A percentile compares a stretch with the other conserved stretches of the same genome.
These are phyloP conservation scores for Dryococelus australis DNA, from an alignment of 2,888 invertebrate species.

Conservation along the genomic window DNA sequence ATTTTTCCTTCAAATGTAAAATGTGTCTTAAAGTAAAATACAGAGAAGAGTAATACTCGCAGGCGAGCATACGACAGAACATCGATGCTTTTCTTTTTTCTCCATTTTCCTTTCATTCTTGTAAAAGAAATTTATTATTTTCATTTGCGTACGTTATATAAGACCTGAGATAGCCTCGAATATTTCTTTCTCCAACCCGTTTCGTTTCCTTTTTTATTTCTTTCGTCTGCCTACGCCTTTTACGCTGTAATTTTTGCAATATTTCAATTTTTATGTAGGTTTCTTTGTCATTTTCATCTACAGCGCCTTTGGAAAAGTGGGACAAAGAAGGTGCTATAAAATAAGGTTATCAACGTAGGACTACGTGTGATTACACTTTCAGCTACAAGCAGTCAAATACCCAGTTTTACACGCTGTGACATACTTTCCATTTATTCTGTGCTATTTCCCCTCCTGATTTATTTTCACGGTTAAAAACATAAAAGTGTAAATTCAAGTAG, in stretches of 20 bases:
- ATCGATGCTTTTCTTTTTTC: slow-evolving; percentile 28
- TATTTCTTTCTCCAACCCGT: slow-evolving; percentile 35
- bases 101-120: slow-evolving; percentile 37
- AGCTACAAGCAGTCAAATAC: slow-evolving; percentile 21
- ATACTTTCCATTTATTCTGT: slow-evolving; percentile 32
- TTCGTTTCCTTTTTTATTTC: slow-evolving; percentile 30
- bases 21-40: background rate
- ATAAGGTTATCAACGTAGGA: slow-evolving; percentile 18
- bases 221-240: slow-evolving; percentile 39
- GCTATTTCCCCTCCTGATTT: background rate
- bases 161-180: slow-evolving; percentile 31
- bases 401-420: background rate
- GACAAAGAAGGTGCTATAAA: background rate
- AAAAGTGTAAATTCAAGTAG: too few species aligned
- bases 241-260: slow-evolving; percentile 43
- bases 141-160: slow-evolving; percentile 44
- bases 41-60: background rate
- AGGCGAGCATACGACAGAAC: background rate
- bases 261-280: slow-evolving; percentile 46
- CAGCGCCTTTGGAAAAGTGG: slow-evolving; percentile 36
- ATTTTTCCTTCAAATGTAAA: background rate
- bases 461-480: too few species aligned
- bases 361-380: slow-evolving; percentile 21
- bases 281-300: slow-evolving; percentile 45
- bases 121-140: slow-evolving; percentile 43